Evolutionary conservation across 2,113 vertebrate species (phyloP), one percentile per base, ranked within the genome.

Genomic region (Pongo pygmaeus): DNA sequence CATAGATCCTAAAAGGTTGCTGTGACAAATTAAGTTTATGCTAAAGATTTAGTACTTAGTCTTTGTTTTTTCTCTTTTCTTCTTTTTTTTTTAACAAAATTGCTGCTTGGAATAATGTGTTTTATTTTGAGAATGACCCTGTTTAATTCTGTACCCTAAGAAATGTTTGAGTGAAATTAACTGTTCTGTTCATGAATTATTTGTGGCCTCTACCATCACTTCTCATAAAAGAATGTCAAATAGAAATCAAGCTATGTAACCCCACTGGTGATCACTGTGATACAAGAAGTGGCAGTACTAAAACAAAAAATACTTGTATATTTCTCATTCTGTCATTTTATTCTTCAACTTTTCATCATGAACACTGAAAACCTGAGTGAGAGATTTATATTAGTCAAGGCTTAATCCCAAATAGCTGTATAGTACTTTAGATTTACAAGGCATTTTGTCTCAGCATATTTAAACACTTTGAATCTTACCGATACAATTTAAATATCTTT

Each of bases 111-210:
- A 87, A 55, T 93, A 86, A 86, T 67, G 30, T 46, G 23, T n/a
- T 57, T 96, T 92, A 91, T 61, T 96, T 92, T 93, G 23, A 87
- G 35, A 88, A 55, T 46, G 35, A 90, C 96, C 6, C 30, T 96
- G 3, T 84, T 98, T 79, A 55, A 92, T 95, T 40, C 11, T 8
- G 77, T 81, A 35, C 1, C 1, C 52, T 96, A 75, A 75, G 69
- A 78, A 92, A 61, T 2, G 20, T 83, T 95, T 91, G 52, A 57
- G 72, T 79, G 20, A 96, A 96, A 86, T 94, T 10, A 92, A 81
- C 43, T 80, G 22, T 75, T 92, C 48, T 57, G 35, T 5, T 61
- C 57, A 10, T 70, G 20, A 50, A 91, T 94, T 92, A 74, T 86
- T 91, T 88, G 64, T 88, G 61, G 27, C 6, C 35, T 94, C 17